These are phyloP conservation scores for Dugesia japonica DNA, from an alignment of 2,888 invertebrate species.

Conservation along the genomic window DNA sequence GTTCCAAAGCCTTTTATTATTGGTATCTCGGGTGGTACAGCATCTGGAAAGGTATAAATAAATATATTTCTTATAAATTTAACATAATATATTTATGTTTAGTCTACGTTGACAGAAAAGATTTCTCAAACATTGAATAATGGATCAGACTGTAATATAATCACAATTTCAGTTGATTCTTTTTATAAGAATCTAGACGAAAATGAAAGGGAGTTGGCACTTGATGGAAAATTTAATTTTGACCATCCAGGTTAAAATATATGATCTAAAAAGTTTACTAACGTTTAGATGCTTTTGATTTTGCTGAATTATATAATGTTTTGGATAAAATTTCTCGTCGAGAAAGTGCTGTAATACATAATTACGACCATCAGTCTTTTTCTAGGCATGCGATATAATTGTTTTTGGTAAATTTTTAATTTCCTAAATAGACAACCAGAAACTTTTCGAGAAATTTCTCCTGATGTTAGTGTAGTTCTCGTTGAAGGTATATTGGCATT, in stretches of 20 bases:
- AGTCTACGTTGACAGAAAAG: not conserved
- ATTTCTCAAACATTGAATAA: not conserved
- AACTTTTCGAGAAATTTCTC: not conserved
- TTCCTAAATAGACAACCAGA: too few relatives aligned
- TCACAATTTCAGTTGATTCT: not conserved
- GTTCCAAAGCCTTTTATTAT: constrained; percentile 29
- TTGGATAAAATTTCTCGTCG: not conserved
- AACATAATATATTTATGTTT: not conserved
- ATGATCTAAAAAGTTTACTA: not conserved
- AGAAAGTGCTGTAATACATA: not conserved
- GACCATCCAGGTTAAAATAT: not conserved
- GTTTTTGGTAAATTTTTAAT: too few relatives aligned
- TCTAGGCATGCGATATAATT: too few relatives aligned
- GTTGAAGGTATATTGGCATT: constrained; percentile 95
- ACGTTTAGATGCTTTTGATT: not conserved
- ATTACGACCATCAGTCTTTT: not conserved
- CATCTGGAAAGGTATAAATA: constrained; percentile 29
- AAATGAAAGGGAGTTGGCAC: not conserved
- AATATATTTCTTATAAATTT: not conserved
- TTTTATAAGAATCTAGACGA: not conserved
- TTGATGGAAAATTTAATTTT: constrained; percentile 1
- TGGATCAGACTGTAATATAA: not conserved
- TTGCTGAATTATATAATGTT: not conserved
- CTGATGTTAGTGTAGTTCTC: constrained; percentile 71
- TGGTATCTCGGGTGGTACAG: constrained; percentile 25